Evolutionary conservation across 2,113 vertebrate species (phyloP), one percentile per base, ranked within the genome.

Genomic region (Zosterops japonicus): DNA sequence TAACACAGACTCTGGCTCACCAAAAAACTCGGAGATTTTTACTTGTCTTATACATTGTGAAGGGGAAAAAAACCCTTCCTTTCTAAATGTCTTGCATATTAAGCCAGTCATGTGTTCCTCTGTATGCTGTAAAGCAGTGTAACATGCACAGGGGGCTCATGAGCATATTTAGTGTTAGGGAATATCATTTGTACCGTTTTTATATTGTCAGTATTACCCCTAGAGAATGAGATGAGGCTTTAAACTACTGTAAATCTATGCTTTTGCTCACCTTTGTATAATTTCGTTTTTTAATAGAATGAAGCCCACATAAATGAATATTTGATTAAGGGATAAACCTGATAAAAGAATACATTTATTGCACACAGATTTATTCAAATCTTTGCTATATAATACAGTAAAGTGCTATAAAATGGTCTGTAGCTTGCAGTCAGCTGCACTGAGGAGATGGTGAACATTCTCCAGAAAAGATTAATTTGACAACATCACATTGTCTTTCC

Each of bases 111-210:
- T 96, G 95, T 80, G 91, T 97, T 97, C 98, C 87, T 94, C 77
- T 96, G 90, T 78, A 97, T 79, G 92, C 78, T 97, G 87, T 97
- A 98, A 98, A 98, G 92, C 78, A 94, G 74, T 88, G 91, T 85
- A 97, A 97, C 92, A 85, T 93, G 93, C 95, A 97, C 97, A 91
- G 75, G 97, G 96, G 95, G 89, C 94, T 98, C 95, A 93, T 98
- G 97, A 97, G 97, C 93, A 97, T 98, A 97, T 97, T 98, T 97
- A 97, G 89, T 97, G 92, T 96, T 97, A 92, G 88, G 64, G 82
- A 97, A 97, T 98, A 97, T 97, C 89, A 98, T 98, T 98, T 97
- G 96, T 67, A 96, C 93, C 69, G 77, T 96, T 97, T 97, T 98
- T 97, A 97, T 97, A 95, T 96, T 97, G 94, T 97, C 94, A 95